Conservation (phyloP, 1,140 invertebrate genomes). For the Lepidurus arcticus region DNA sequence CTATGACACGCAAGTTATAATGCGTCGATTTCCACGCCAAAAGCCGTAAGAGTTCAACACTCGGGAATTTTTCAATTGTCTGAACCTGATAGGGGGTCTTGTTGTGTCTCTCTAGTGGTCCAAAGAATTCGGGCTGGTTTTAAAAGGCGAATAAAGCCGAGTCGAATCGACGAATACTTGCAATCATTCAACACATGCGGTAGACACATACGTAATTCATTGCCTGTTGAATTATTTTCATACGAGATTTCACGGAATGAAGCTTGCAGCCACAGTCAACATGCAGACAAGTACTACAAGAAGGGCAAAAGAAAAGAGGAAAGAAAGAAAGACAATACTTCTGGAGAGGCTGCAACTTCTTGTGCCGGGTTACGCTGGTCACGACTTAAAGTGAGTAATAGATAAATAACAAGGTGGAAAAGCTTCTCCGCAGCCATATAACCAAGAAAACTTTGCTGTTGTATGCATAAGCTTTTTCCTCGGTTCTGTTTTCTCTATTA, state of each 20-base stretch:
- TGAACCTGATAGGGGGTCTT: background rate
- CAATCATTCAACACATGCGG: background rate
- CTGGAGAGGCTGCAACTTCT: background rate
- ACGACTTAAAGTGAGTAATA: slow-evolving; percentile 4
- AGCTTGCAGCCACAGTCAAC: background rate
- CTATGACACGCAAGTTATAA: background rate
- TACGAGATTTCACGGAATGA: background rate
- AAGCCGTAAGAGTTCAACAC: background rate
- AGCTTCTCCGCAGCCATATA: background rate
- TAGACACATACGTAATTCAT: background rate
- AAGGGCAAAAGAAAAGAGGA: background rate
- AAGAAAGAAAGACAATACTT: background rate
- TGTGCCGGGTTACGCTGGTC: background rate
- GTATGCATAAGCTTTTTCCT: background rate
- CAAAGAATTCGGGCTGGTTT: background rate
- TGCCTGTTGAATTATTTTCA: background rate
- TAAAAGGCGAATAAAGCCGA: background rate
- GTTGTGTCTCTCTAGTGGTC: background rate
- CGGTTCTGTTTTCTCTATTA: background rate
- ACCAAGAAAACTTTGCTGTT: background rate
- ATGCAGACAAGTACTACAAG: background rate
- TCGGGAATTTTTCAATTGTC: slow-evolving; percentile 11
- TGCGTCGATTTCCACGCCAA: too few relatives aligned
- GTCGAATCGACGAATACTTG: background rate
- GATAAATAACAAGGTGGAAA: background rate